A percentile compares a stretch with the other conserved stretches of the same genome.
phyloP scores from a whole-genome alignment of 2,888 invertebrate species.

The Dryocosmus kuriphilus region DNA sequence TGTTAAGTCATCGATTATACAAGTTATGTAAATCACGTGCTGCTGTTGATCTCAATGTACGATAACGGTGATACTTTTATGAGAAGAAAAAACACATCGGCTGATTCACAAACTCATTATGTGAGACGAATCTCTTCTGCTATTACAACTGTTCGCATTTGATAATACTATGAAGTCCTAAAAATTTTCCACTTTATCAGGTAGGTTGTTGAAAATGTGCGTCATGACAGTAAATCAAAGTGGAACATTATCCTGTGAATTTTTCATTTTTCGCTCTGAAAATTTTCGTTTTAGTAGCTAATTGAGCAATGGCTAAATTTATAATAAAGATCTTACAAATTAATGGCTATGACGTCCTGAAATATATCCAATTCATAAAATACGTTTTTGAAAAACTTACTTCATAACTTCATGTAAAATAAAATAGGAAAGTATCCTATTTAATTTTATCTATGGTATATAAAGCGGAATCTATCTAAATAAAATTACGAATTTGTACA shows the following conservation, averaged over 20 bases:
- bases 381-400: too few species aligned
- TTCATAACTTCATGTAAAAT: too few species aligned
- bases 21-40: conserved; percentile 34
- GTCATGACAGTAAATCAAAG: not conserved
- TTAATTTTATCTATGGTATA: too few species aligned
- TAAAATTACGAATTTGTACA: too few species aligned
- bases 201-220: not conserved
- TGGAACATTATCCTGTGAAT: not conserved
- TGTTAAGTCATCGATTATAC: conserved; percentile 35
- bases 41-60: conserved; percentile 32
- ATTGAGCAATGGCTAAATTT: not conserved
- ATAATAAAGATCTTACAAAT: not conserved
- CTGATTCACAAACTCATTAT: conserved; percentile 16
- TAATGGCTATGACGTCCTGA: not conserved
- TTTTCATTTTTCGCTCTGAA: not conserved
- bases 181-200: not conserved
- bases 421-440: too few species aligned
- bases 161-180: not conserved
- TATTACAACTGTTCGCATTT: conserved; percentile 4
- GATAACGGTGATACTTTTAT: conserved; percentile 31
- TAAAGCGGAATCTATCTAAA: too few species aligned
- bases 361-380: not conserved
- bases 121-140: conserved; percentile 27
- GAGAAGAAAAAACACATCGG: conserved; percentile 17
- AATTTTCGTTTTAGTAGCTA: not conserved